A percentile compares a stretch with the other conserved stretches of the same genome.
phyloP scores from a whole-genome alignment of 1,140 invertebrate genomes.

The Conopomorpha cramerella region DNA sequence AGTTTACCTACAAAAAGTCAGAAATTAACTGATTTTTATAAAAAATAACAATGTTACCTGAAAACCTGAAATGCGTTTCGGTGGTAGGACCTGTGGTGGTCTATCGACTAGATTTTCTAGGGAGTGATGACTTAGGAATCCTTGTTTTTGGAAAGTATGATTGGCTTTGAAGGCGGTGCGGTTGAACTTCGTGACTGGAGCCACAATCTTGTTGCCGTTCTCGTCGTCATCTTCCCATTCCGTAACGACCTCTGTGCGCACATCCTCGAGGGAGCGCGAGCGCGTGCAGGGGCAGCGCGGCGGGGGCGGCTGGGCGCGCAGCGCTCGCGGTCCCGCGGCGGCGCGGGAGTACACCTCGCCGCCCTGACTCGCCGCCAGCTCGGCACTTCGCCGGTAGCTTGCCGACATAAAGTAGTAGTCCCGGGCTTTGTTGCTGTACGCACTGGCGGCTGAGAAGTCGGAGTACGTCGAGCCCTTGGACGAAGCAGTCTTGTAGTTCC shows the following conservation, averaged over 20 bases:
- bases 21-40: too few relatives aligned
- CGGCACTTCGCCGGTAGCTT: slow-evolving; percentile 61
- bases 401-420: slow-evolving; percentile 74
- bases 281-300: slow-evolving; percentile 64
- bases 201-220: slow-evolving; percentile 60
- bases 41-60: slow-evolving; percentile 48
- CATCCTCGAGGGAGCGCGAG: slow-evolving; percentile 72
- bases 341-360: slow-evolving; percentile 55
- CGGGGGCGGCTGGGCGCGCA: slow-evolving; percentile 27
- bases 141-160: slow-evolving; percentile 37
- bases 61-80: slow-evolving; percentile 45
- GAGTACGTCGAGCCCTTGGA: slow-evolving; percentile 62
- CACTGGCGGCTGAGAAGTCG: slow-evolving; percentile 36
- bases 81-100: slow-evolving; percentile 36
- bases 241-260: slow-evolving; percentile 65
- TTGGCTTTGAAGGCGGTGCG: slow-evolving; percentile 32
- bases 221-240: slow-evolving; percentile 69
- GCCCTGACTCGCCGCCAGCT: slow-evolving; percentile 23
- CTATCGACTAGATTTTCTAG: slow-evolving; percentile 71
- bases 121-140: slow-evolving; percentile 61
- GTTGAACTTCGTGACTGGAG: slow-evolving; percentile 49
- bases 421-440: slow-evolving; percentile 61
- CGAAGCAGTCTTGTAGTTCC: slow-evolving; percentile 47
- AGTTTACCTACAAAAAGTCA: too few relatives aligned
- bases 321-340: slow-evolving; percentile 53